Percentiles rank a stretch among this genome's conserved stretches.
Conservation (phyloP, 1,140 invertebrate genomes). For the Archivesica marissinica region DNA sequence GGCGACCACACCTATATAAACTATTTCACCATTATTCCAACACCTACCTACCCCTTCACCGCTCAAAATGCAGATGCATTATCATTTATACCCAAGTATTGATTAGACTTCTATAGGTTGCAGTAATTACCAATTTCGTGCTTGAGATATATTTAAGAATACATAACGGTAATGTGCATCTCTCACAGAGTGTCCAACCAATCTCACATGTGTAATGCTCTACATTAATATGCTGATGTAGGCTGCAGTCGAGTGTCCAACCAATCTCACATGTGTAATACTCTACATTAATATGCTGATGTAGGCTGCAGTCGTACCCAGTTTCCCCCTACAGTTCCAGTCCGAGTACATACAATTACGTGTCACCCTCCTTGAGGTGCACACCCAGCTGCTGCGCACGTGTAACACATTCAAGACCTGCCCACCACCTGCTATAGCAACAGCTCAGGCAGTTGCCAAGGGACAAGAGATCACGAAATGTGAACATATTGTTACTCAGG, state of each 20-base stretch:
- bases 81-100: too few relatives aligned
- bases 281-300: constrained; percentile 63
- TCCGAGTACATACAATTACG: constrained; percentile 91
- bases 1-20: too few relatives aligned
- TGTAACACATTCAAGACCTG: constrained; percentile 91
- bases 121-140: too few relatives aligned
- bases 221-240: constrained; percentile 74
- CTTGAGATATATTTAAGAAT: too few relatives aligned
- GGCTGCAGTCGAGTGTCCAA: constrained; percentile 89
- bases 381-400: constrained; percentile 88
- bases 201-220: too few relatives aligned
- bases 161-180: too few relatives aligned
- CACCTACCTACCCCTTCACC: too few relatives aligned
- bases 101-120: too few relatives aligned
- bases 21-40: too few relatives aligned
- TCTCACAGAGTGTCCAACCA: too few relatives aligned
- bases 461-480: constrained; percentile 93
- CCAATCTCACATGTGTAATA: too few relatives aligned
- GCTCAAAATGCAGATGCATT: too few relatives aligned
- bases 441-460: constrained; percentile 90
- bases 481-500: constrained; percentile 92
- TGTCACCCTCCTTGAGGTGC: constrained; percentile 90
- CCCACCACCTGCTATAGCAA: constrained; percentile 95
- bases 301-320: constrained; percentile 88
- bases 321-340: constrained; percentile 89